Evolutionary conservation across 2,797 vertebrate species (phyloP).

Genomic region (Menidia menidia): DNA sequence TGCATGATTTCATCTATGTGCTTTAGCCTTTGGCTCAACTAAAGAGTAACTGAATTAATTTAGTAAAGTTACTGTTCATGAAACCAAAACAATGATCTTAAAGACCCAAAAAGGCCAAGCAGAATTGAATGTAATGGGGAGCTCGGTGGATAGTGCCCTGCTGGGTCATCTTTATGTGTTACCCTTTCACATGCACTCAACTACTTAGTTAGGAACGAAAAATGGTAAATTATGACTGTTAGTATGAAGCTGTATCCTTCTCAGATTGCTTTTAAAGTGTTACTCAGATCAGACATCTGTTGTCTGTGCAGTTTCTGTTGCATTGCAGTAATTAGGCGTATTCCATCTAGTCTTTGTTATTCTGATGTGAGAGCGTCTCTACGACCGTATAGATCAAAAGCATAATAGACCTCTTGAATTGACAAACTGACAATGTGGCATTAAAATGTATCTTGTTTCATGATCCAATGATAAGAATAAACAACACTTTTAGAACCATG

Average conservation of each 20-base stretch:
- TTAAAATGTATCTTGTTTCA: conserved; percentile 78
- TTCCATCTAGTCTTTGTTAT: conserved; percentile 17
- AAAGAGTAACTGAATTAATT: not conserved
- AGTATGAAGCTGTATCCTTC: not conserved
- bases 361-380: conserved; percentile 28
- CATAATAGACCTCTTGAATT: conserved; percentile 59
- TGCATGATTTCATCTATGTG: too few species aligned
- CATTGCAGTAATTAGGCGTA: not conserved
- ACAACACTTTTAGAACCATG: conserved; percentile 76
- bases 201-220: not conserved
- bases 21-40: not conserved
- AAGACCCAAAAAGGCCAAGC: not conserved
- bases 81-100: conserved; percentile 5
- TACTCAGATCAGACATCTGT: conserved; percentile 9
- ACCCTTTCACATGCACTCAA: not conserved
- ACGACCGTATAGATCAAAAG: conserved; percentile 40
- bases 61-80: not conserved
- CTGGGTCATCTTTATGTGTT: not conserved
- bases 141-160: not conserved
- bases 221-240: not conserved
- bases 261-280: not conserved
- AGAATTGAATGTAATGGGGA: not conserved
- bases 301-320: not conserved
- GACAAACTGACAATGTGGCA: conserved; percentile 61
- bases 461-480: conserved; percentile 76